Base-by-base conservation (phyloP, 2,797 vertebrate genomes). In the Lophius americanus region DNA sequence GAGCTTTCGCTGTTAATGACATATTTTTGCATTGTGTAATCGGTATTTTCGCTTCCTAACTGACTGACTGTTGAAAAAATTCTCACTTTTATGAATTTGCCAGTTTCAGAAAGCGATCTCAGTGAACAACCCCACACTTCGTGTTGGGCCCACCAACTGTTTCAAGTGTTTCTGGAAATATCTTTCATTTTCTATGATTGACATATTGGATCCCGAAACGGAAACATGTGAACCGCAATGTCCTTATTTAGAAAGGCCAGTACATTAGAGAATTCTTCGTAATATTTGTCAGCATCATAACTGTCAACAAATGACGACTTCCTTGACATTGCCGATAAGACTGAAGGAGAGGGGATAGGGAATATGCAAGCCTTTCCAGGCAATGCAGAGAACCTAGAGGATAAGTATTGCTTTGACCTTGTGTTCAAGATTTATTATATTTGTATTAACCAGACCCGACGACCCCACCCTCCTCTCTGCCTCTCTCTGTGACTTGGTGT, bases 331-430 rank as follows among this genome's bases (percentile, higher is more conserved):
- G 64, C 75, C 3, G 73, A 82, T 75, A 83, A 55, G 53, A 35
- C 4, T 67, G 56, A 74, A 69, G 55, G 51, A 13, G 37, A 69
- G 60, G 44, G 58, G 57, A 44, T 37, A 56, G 32, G 51, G 54
- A 81, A 23, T 59, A 50, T 61, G 58, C 53, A 13, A 13, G 2
- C 13, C 5, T 70, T 75, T 71, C 53, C 13, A 0, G 35, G 51
- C 43, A 73, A 5, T 7, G 14, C 38, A 60, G 14, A 37, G 11
- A 61, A 67, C 46, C 41, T 63, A 41, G 9, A 75, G 62, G 65
- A 73, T 66, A 81, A 88, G 86, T 70, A 82, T 41, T 63, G 36
- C 54, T 75, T 53, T 85, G 81, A 88, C 87, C 84, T 89, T 85
- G 76, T 38, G 11, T 52, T 33, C n/a, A n/a, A 70, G 33, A 49